phyloP scores from a whole-genome alignment of 1,140 invertebrate species.

The Ceratina australensis region DNA sequence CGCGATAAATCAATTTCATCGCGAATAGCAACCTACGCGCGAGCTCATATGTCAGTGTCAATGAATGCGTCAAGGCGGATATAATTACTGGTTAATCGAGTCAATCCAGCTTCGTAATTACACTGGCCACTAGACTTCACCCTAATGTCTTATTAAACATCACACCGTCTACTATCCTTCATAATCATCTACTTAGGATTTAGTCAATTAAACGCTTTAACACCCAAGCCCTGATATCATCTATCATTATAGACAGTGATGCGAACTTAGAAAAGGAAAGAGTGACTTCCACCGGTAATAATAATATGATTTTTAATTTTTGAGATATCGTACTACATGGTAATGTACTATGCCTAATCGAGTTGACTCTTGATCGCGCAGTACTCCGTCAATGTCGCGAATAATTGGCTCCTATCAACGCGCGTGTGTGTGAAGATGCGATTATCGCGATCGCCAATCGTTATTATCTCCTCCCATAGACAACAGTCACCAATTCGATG shows the following conservation, averaged over 20 bases:
- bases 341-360: no score
- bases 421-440: not conserved
- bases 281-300: no score
- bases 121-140: constrained; percentile 4
- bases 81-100: constrained; percentile 52
- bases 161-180: not conserved
- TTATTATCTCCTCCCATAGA: constrained; percentile 7
- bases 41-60: constrained; percentile 44
- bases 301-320: no score
- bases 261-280: no score
- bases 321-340: no score
- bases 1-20: not conserved
- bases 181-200: not conserved
- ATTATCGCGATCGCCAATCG: constrained; percentile 14
- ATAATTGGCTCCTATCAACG: constrained; percentile 12
- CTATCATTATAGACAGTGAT: not conserved
- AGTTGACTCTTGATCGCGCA: constrained; percentile 4
- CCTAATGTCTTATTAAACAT: constrained; percentile 51
- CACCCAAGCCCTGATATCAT: not conserved
- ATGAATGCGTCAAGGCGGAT: constrained; percentile 36
- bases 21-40: constrained; percentile 6
- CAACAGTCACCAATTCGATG: constrained; percentile 3
- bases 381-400: constrained; percentile 26
- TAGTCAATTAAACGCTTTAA: constrained; percentile 48
- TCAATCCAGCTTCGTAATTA: constrained; percentile 50